Conservation (phyloP, 2,113 vertebrate species). For the Pogona vitticeps region DNA sequence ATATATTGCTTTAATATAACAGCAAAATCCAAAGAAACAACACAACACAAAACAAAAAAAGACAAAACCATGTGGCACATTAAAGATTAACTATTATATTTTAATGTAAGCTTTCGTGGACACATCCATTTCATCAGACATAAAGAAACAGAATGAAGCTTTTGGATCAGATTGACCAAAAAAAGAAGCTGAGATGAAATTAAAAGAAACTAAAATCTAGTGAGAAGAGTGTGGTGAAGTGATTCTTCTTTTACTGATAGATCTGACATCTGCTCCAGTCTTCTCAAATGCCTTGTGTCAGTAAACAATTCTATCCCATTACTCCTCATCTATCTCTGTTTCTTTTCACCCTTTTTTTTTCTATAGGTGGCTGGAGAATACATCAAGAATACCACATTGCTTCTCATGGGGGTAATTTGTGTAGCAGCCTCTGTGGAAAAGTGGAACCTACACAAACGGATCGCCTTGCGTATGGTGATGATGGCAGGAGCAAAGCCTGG, state of each 20-base stretch:
- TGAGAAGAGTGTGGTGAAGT: constrained; percentile 7
- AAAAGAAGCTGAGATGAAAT: neutral
- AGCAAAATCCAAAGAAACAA: too few relatives aligned
- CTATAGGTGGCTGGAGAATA: constrained; percentile 93
- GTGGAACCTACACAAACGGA: constrained; percentile 96
- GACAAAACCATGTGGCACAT: too few relatives aligned
- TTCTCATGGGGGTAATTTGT: constrained; percentile 96
- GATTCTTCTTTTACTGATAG: constrained; percentile 1
- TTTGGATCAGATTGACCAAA: neutral
- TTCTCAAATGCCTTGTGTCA: neutral
- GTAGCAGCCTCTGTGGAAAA: constrained; percentile 97
- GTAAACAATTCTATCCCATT: neutral
- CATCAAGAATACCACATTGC: constrained; percentile 95
- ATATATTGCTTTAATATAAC: too few relatives aligned
- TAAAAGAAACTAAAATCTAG: neutral
- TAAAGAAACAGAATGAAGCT: too few relatives aligned
- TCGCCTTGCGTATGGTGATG: constrained; percentile 96
- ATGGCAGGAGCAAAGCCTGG: constrained; percentile 96
- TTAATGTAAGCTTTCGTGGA: too few relatives aligned
- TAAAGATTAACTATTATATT: too few relatives aligned
- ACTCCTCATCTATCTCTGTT: neutral
- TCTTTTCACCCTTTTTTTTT: neutral
- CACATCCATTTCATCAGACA: too few relatives aligned
- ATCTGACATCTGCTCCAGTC: constrained; percentile 7
- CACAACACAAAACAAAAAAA: too few relatives aligned